Percentiles rank a stretch among this genome's conserved stretches.
phyloP scores from a whole-genome alignment of 2,113 vertebrate species.

The Suricata suricatta region DNA sequence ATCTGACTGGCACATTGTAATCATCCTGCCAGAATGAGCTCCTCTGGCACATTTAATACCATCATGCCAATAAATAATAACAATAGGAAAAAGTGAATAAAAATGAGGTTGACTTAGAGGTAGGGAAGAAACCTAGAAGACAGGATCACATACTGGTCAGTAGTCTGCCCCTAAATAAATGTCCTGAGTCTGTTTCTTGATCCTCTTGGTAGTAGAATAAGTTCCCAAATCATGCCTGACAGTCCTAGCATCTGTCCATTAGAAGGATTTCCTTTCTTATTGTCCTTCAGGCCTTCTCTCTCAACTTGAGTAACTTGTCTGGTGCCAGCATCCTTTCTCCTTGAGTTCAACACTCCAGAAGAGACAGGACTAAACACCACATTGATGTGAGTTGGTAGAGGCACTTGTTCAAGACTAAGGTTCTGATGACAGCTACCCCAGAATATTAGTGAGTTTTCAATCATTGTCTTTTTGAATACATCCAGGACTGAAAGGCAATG shows the following conservation, averaged over 20 bases:
- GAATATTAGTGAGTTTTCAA: background rate
- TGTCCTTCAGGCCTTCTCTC: background rate
- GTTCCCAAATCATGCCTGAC: background rate
- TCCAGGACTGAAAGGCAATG: background rate
- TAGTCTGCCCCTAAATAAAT: background rate
- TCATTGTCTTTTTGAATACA: constrained; percentile 18
- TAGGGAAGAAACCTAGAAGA: constrained; percentile 5
- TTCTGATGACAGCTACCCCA: background rate
- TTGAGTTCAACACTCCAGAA: constrained; percentile 4
- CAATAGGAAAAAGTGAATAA: background rate
- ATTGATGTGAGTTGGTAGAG: background rate
- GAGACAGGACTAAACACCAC: background rate
- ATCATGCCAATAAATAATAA: background rate
- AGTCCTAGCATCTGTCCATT: background rate
- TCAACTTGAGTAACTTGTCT: background rate
- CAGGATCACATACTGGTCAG: background rate
- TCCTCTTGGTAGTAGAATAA: background rate
- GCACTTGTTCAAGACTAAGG: background rate
- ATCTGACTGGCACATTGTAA: background rate
- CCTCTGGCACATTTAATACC: background rate
- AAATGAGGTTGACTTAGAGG: background rate
- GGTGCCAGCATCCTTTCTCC: constrained; percentile 31
- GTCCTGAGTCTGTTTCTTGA: background rate
- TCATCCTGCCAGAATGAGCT: background rate
- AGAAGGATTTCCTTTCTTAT: background rate